Conservation (phyloP, 2,888 invertebrate species). For the Melinaea marsaeus region DNA sequence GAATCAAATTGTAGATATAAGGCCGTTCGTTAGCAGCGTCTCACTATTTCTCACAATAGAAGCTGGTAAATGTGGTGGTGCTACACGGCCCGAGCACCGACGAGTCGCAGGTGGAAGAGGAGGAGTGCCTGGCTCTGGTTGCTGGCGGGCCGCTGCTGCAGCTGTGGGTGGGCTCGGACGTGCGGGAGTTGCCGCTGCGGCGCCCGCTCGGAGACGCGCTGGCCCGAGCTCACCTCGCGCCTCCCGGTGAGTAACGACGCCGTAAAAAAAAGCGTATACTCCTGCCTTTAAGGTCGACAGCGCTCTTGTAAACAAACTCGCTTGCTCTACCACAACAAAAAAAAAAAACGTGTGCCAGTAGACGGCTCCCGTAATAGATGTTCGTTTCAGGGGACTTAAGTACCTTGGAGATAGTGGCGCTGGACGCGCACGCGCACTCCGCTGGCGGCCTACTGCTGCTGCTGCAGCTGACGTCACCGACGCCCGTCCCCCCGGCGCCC, state of each 20-base stretch:
- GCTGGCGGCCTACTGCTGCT: conserved; percentile 79
- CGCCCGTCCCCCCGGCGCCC: conserved; percentile 67
- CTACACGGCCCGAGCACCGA: conserved; percentile 67
- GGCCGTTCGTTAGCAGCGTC: too few relatives aligned
- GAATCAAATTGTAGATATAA: too few relatives aligned
- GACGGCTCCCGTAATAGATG: neutral
- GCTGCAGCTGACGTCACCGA: conserved; percentile 83
- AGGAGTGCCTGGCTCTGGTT: conserved; percentile 59
- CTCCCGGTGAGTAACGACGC: conserved; percentile 25
- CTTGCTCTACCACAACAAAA: too few relatives aligned
- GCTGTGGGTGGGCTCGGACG: conserved; percentile 87
- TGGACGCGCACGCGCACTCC: conserved; percentile 86
- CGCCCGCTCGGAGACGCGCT: conserved; percentile 84
- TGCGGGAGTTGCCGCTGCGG: conserved; percentile 86
- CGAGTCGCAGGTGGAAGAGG: conserved; percentile 60
- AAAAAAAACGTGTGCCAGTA: neutral
- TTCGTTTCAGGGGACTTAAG: conserved; percentile 70
- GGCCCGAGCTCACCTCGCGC: conserved; percentile 52
- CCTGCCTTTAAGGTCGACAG: too few relatives aligned
- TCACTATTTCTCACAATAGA: conserved; percentile 43
- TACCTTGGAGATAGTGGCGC: conserved; percentile 83
- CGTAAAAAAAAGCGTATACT: too few relatives aligned
- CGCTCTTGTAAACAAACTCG: too few relatives aligned
- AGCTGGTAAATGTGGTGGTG: conserved; percentile 83
- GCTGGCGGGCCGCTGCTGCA: conserved; percentile 90